A percentile compares a stretch with the other conserved stretches of the same genome.
Evolutionary conservation across 2,797 vertebrate genomes (phyloP).

Genomic region (Onychomys torridus): DNA sequence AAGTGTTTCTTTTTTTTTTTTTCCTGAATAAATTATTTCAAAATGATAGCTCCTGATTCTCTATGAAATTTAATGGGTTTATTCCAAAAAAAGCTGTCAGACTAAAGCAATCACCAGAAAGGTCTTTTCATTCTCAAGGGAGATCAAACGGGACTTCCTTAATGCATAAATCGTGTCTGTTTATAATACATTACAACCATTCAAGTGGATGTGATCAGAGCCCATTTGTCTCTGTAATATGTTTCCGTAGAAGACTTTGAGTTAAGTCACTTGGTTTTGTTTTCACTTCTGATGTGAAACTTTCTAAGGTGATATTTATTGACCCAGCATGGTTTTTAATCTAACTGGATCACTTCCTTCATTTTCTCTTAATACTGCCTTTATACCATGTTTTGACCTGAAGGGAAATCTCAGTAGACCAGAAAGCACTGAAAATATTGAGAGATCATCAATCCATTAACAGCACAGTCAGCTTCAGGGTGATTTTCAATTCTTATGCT

Average conservation of each 20-base stretch:
- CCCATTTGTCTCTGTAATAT: constrained; percentile 68
- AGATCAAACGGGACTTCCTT: constrained; percentile 80
- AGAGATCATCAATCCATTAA: constrained; percentile 79
- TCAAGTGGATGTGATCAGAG: constrained; percentile 73
- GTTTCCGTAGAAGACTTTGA: constrained; percentile 46
- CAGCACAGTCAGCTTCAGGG: constrained; percentile 68
- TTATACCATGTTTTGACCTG: constrained; percentile 79
- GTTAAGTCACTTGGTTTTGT: constrained; percentile 77
- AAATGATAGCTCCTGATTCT: constrained; percentile 38
- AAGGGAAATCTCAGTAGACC: constrained; percentile 50
- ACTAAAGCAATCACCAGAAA: constrained; percentile 77
- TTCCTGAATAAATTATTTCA: constrained; percentile 62
- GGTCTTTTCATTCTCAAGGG: constrained; percentile 68
- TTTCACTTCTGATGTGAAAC: constrained; percentile 80
- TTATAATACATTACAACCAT: constrained; percentile 83
- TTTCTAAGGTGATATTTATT: constrained; percentile 60
- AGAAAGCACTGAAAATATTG: constrained; percentile 60
- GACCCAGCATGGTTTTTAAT: constrained; percentile 65
- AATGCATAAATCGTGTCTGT: constrained; percentile 79
- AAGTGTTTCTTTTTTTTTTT: constrained; percentile 6
- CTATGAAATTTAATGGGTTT: constrained; percentile 67
- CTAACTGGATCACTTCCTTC: constrained; percentile 66
- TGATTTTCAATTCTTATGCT: constrained; percentile 87
- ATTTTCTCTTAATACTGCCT: constrained; percentile 69
- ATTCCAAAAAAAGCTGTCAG: constrained; percentile 64